These are phyloP conservation scores for human DNA, from an alignment of 2,113 vertebrate species.

Conservation along the genomic window GRCh38 chr19:19064001-19064500, in stretches of 20 bases:
- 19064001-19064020: slow-evolving; percentile 33
- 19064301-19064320: background rate
- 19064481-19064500: background rate
- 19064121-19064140: background rate
- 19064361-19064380: background rate
- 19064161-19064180: slow-evolving; percentile 25
- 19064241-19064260: background rate
- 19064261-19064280: background rate
- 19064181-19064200: background rate
- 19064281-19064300: background rate
- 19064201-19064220: background rate
- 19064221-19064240: fast-evolving
- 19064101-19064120: background rate
- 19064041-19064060: slow-evolving; percentile 71
- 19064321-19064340: background rate
- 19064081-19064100: background rate
- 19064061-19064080: background rate
- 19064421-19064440: background rate
- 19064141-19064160: background rate
- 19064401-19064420: background rate
- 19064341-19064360: background rate
- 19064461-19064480: background rate
- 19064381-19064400: background rate
- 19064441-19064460: background rate
- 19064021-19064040: slow-evolving; percentile 37